Evolutionary conservation across 2,113 vertebrate species (phyloP).

Genomic region (Agelaius phoeniceus): DNA sequence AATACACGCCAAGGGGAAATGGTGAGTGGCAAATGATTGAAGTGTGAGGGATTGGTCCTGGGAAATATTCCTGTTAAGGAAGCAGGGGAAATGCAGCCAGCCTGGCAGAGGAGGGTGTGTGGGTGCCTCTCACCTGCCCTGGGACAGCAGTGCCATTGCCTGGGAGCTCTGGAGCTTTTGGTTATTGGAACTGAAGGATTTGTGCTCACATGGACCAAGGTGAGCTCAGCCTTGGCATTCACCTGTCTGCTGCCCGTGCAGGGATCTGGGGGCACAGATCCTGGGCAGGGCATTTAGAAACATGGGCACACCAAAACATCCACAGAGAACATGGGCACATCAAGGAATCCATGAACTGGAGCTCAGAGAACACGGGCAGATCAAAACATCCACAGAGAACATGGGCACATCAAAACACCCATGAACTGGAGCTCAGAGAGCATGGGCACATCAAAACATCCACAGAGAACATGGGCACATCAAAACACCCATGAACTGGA

Average conservation of each 20-base stretch:
- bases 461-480: too few species aligned
- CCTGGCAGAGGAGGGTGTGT: not conserved
- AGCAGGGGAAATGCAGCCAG: not conserved
- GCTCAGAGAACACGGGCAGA: too few species aligned
- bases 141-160: rapidly evolving
- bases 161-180: not conserved
- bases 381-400: too few species aligned
- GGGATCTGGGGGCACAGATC: not conserved
- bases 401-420: too few species aligned
- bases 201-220: rapidly evolving
- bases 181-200: rapidly evolving
- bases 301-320: too few species aligned
- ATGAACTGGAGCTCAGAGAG: too few species aligned
- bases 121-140: not conserved
- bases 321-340: too few species aligned
- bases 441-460: too few species aligned
- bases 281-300: not conserved
- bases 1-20: not conserved
- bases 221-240: not conserved
- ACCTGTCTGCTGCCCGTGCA: rapidly evolving
- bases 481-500: too few species aligned
- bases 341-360: too few species aligned
- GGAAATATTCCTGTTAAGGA: not conserved
- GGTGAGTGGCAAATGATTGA: not conserved
- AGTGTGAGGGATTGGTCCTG: not conserved